Base-by-base conservation (phyloP, 1,140 invertebrate species). In the Drosophila nikananu region DNA sequence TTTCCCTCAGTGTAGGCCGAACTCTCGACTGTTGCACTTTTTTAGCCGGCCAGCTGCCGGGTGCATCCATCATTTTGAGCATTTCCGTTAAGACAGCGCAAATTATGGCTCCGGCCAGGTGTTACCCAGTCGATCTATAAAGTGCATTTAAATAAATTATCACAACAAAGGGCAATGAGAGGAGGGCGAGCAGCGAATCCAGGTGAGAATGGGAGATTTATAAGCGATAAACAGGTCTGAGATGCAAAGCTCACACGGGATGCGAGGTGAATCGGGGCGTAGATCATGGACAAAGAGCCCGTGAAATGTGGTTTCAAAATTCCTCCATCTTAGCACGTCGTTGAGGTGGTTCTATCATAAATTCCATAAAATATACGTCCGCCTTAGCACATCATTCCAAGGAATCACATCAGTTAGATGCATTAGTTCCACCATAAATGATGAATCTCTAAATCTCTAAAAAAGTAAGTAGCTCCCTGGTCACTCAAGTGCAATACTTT, bases 141-240 rank as follows among this genome's bases (percentile, higher is more conserved):
- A 81, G 61, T 83, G 77, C 80, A 86, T 86, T 86, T 89, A 77
- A 80, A 89, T 86, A 89, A 89, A 87, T 83, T 70, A 77, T 83
- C 66, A 77, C 80, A 87, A 70, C 71, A 73, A 83, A 86, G 60
- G 52, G 64, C 46, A 13, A 10, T 41, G 30, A 2, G 23, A 30
- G 30, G 19, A 44, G 60, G 27, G 19, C 32, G 17, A 54, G 32
- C 35, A 44, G 9, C 13, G 54, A 61, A 39, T 49, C 12, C 51
- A 74, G 44, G 46, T 67, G 62, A 51, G 59, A 78, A 25, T 55
- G 42, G 27, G 49, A 73, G 78, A 67, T 62, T 80, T 84, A 66
- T 62, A 72, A 80, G 51, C 49, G 44, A 83, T 78, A 64, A 79
- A 79, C 55, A 65, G 71, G 65, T 42, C 57, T 23, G 32, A 44